Evolutionary conservation across 2,113 vertebrate species (phyloP), one percentile per base, ranked within the genome.

Genomic region (Brachypteracias leptosomus): DNA sequence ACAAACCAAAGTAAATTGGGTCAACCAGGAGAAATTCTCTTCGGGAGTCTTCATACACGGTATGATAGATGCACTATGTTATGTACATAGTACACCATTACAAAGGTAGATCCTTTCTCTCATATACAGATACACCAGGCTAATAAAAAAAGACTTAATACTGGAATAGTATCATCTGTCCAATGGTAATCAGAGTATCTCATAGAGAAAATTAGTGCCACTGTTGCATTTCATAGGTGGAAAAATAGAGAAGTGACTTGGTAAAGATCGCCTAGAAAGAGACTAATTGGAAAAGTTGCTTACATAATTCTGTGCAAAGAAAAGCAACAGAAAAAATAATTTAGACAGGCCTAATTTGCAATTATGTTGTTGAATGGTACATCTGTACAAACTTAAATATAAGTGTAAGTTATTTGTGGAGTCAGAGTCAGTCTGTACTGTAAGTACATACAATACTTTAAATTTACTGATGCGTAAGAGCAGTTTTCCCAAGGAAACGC

Each of bases 131-230:
- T 33, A 17, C 21, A 47, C 8, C 16, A 26, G 24, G 19, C 13
- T 68, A 44, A 31, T 70, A 51, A 13, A 44, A n/a, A 70, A 85
- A 63, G 20, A 52, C 16, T 51, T 42, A 42, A 20, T 40, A 22
- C 3, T 47, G 7, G n/a, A 54, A 49, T 44, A 54, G 28, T 26
- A 36, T 15, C 2, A 0, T 26, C 28, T 25, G 3, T 35, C 11
- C 20, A 14, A 4, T 25, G n/a, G 9, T 1, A 3, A 25, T 75
- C 2, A 2, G 25, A 71, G 14, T 52, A 58, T 16, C 22, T 79
- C 52, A n/a, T 4, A 66, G 18, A 59, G 24, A 65, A 61, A 40
- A 49, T 49, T 5, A 16, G 14, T 38, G 18, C 36, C 49, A 58
- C 12, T 35, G 10, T 44, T 66, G 16, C 19, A 33, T 84, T 90